These are phyloP conservation scores for Hylaea fasciaria DNA, from an alignment of 2,888 invertebrate genomes.

Conservation along the genomic window DNA sequence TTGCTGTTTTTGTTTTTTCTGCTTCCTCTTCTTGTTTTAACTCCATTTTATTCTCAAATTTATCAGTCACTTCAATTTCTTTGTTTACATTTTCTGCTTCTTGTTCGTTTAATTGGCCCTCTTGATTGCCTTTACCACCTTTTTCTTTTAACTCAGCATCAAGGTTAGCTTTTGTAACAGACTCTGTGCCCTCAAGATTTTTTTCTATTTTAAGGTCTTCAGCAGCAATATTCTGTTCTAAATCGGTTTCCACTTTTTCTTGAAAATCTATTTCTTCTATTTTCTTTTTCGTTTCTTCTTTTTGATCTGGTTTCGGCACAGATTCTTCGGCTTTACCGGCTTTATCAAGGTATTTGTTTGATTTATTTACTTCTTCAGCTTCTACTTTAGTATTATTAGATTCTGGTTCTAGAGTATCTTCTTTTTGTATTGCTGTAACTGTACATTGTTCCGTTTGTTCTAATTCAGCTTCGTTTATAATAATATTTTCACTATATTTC, in stretches of 20 bases:
- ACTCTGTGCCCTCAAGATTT: conserved; percentile 20
- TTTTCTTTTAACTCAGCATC: no score
- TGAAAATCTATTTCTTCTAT: conserved; percentile 3
- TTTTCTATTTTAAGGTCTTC: conserved; percentile 22
- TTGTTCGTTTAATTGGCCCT: conserved; percentile 9
- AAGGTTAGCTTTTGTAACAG: conserved; percentile 4
- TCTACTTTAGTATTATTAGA: conserved; percentile 20
- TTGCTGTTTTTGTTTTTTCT: conserved; percentile 12
- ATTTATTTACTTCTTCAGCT: conserved; percentile 14
- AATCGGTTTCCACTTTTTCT: conserved; percentile 8
- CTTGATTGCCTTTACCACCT: no score
- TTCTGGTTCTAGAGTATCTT: conserved; percentile 24
- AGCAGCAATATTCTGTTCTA: conserved; percentile 12
- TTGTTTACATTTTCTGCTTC: conserved; percentile 3
- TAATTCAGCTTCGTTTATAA: conserved; percentile 5
- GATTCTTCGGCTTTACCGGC: not conserved
- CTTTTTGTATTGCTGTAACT: conserved; percentile 11
- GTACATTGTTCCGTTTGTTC: conserved; percentile 12
- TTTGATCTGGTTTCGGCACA: conserved; percentile 14
- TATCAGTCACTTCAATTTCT: conserved; percentile 4
- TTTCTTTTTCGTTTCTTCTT: conserved; percentile 5
- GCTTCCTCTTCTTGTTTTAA: conserved; percentile 19
- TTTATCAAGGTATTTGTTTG: conserved; percentile 31
- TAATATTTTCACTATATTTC: conserved; percentile 1
- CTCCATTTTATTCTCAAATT: not conserved